Conservation (phyloP, 2,113 vertebrate genomes). For the Leucopsar rothschildi region DNA sequence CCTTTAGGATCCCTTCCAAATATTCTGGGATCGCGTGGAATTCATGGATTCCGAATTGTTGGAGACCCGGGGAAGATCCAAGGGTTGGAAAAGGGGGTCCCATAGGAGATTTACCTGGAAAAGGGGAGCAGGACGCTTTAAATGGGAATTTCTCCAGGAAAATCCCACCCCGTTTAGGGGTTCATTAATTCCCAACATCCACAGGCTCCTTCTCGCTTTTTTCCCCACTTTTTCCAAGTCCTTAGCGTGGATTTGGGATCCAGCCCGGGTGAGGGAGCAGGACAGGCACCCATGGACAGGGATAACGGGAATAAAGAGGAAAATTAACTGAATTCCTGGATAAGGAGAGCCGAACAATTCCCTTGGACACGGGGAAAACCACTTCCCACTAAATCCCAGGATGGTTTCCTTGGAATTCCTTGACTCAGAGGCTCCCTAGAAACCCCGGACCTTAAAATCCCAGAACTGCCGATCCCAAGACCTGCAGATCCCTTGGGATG, state of each 20-base stretch:
- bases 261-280: fast-evolving
- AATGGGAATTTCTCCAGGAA: background rate
- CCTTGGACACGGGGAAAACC: background rate
- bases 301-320: background rate
- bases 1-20: background rate
- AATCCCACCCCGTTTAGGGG: fast-evolving
- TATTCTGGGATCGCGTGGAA: background rate
- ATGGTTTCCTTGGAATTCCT: background rate
- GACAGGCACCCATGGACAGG: background rate
- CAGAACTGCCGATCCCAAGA: background rate
- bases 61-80: background rate
- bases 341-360: background rate
- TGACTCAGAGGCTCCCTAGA: background rate
- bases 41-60: fast-evolving
- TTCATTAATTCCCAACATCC: background rate
- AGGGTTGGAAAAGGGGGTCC: background rate
- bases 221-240: background rate
- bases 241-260: background rate
- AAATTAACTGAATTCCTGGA: background rate
- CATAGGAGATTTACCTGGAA: background rate
- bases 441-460: background rate
- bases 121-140: background rate
- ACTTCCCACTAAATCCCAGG: fast-evolving
- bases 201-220: background rate
- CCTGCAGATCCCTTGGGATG: fast-evolving